Percentiles rank a stretch among this genome's conserved stretches.
Conservation (phyloP, 2,888 invertebrate species). For the Amorpha juglandis region DNA sequence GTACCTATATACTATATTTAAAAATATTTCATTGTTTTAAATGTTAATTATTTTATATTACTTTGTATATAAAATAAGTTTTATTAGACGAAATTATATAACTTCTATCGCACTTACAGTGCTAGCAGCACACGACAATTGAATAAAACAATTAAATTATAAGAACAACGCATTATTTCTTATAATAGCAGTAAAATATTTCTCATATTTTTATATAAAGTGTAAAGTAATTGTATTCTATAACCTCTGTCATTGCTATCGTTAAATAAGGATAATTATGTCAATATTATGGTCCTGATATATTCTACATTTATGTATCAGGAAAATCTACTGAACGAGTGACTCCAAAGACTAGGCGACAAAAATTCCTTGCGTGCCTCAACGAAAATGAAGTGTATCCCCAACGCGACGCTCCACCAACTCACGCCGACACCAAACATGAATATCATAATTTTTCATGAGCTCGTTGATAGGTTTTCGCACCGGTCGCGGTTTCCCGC, state of each 20-base stretch:
- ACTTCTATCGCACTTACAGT: too few species aligned
- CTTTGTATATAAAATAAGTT: too few species aligned
- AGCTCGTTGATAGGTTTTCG: conserved; percentile 84
- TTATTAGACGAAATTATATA: too few species aligned
- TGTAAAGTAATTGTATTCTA: too few species aligned
- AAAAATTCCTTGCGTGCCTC: conserved; percentile 65
- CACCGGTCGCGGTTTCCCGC: conserved; percentile 81
- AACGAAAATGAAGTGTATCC: conserved; percentile 71
- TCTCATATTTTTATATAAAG: too few species aligned
- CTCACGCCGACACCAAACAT: conserved; percentile 66
- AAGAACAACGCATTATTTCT: too few species aligned
- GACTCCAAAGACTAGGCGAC: conserved; percentile 54
- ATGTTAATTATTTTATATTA: too few species aligned
- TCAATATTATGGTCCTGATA: not conserved
- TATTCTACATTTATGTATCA: not conserved
- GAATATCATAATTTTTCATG: conserved; percentile 84
- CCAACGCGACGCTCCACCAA: conserved; percentile 36
- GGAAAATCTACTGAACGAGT: conserved; percentile 36
- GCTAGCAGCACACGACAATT: too few species aligned
- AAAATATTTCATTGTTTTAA: too few species aligned
- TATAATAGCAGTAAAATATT: too few species aligned
- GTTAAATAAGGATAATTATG: not conserved
- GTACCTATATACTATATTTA: not conserved
- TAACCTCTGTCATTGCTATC: too few species aligned
- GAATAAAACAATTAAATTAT: too few species aligned